A percentile compares a stretch with the other conserved stretches of the same genome.
These are phyloP conservation scores for Caenorhabditis doughertyi DNA, from an alignment of 2,888 invertebrate genomes.

Conservation along the genomic window DNA sequence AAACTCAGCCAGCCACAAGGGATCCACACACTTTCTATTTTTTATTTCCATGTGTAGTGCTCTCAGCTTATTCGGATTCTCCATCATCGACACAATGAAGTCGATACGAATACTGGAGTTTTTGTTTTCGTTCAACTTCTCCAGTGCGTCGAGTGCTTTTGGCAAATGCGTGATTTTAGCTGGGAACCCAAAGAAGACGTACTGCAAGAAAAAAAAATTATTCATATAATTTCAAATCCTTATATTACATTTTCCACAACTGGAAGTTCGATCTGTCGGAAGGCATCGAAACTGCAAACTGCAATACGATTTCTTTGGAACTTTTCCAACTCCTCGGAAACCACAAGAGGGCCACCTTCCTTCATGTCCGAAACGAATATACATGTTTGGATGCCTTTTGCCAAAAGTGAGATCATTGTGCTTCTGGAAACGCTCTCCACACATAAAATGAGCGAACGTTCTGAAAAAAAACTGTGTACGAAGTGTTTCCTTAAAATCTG, in stretches of 20 bases:
- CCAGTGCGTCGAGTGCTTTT: slow-evolving; percentile 3
- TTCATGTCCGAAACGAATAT: not conserved
- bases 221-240: not conserved
- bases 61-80: not conserved
- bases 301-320: not conserved
- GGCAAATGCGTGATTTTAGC: not conserved
- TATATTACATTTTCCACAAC: slow-evolving; percentile 3
- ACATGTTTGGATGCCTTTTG: not conserved
- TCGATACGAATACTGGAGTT: not conserved
- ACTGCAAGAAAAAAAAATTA: slow-evolving; percentile 20
- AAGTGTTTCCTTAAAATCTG: no score
- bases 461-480: not conserved
- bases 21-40: not conserved
- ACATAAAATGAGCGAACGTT: not conserved
- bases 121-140: not conserved
- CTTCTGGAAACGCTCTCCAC: not conserved
- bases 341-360: not conserved
- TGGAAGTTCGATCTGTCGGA: not conserved
- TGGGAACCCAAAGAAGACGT: slow-evolving; percentile 21
- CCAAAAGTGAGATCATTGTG: not conserved
- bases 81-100: not conserved
- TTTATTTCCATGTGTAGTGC: slow-evolving; percentile 1
- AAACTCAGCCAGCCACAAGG: not conserved
- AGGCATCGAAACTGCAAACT: not conserved
- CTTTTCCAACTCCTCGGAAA: not conserved